phyloP scores from a whole-genome alignment of 2,113 vertebrate species.

The Rousettus leschenaultii region DNA sequence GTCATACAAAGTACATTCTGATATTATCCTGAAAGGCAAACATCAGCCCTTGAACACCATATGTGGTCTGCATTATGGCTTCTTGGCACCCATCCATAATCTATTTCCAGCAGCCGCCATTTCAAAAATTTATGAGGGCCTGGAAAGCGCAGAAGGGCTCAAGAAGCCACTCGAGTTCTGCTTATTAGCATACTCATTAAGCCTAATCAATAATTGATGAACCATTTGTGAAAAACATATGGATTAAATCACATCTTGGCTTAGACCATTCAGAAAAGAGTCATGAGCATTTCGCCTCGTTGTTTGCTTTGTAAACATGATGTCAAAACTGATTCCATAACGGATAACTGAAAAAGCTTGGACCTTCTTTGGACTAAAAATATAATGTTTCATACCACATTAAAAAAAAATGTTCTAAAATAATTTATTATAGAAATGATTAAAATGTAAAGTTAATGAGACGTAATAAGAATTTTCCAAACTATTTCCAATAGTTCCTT shows the following conservation, averaged over 20 bases:
- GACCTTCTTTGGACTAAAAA: background rate
- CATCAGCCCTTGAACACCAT: constrained; percentile 75
- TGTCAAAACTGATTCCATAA: constrained; percentile 28
- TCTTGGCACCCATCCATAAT: constrained; percentile 64
- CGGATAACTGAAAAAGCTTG: background rate
- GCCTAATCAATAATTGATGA: constrained; percentile 84
- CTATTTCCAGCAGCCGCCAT: constrained; percentile 70
- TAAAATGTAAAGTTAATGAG: background rate
- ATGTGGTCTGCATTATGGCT: constrained; percentile 59
- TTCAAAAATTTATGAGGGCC: constrained; percentile 80
- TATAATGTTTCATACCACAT: background rate
- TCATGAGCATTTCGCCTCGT: background rate
- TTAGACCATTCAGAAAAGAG: constrained; percentile 52
- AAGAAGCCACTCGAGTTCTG: constrained; percentile 70
- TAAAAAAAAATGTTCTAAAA: background rate
- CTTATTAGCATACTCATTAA: constrained; percentile 83
- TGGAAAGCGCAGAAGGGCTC: constrained; percentile 75
- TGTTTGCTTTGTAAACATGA: constrained; percentile 57
- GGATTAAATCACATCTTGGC: constrained; percentile 74
- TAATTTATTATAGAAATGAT: background rate
- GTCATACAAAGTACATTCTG: constrained; percentile 58
- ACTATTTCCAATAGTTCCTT: background rate
- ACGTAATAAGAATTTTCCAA: background rate
- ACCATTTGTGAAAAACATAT: constrained; percentile 73
- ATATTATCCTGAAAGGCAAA: constrained; percentile 68